Conservation (phyloP, 2,797 vertebrate species). For the Avahi laniger region DNA sequence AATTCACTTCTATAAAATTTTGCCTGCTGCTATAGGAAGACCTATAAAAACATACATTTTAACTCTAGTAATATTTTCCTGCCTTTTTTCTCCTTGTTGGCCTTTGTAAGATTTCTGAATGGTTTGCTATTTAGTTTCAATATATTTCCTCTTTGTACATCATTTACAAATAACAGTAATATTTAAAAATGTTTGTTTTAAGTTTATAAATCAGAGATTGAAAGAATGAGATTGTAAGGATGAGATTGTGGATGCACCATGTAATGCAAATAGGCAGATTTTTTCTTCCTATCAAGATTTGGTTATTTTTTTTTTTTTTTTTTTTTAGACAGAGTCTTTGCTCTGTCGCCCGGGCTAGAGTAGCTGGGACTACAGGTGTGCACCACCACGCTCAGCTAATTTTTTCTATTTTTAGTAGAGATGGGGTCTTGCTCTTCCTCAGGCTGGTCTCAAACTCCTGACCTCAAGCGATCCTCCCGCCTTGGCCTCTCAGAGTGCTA, state of each 20-base stretch:
- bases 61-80: constrained; percentile 49
- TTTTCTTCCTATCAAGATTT: constrained; percentile 33
- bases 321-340: no score
- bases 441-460: no score
- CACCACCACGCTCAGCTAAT: no score
- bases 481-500: no score
- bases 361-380: no score
- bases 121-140: constrained; percentile 43
- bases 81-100: constrained; percentile 36
- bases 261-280: constrained; percentile 33
- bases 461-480: no score
- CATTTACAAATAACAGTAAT: constrained; percentile 56
- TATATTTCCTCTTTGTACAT: constrained; percentile 57
- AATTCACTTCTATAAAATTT: constrained; percentile 66
- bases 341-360: no score
- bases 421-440: no score
- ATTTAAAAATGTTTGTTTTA: constrained; percentile 62
- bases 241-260: constrained; percentile 22
- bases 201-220: constrained; percentile 51
- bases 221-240: constrained; percentile 57
- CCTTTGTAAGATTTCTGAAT: constrained; percentile 55
- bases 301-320: no score
- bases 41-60: constrained; percentile 56
- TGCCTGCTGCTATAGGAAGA: constrained; percentile 51
- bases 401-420: no score